Evolutionary conservation across 2,888 invertebrate species (phyloP).

Genomic region (Lasioglossum calceatum): DNA sequence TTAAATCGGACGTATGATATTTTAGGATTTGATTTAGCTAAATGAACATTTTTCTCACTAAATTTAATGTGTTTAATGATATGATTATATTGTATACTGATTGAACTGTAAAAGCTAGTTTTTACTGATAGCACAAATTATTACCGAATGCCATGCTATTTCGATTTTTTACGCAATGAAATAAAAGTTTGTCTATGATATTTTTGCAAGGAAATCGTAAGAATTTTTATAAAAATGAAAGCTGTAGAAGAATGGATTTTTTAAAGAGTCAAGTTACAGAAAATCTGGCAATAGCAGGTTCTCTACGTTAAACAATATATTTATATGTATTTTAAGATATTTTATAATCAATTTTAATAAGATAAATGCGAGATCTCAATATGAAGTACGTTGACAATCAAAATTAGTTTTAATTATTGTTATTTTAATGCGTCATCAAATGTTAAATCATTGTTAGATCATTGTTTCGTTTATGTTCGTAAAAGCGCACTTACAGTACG

Average conservation of each 20-base stretch:
- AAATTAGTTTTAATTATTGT: conserved; percentile 3
- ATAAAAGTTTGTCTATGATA: conserved; percentile 17
- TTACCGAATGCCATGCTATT: background rate
- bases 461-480: conserved; percentile 27
- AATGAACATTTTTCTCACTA: conserved; percentile 7
- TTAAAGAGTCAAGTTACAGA: conserved; percentile 5
- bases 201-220: conserved; percentile 10
- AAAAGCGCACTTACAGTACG: background rate
- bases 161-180: conserved; percentile 13
- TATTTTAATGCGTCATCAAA: background rate
- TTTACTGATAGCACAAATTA: conserved; percentile 2
- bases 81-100: background rate
- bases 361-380: conserved; percentile 1
- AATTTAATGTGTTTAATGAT: background rate
- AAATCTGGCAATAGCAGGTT: conserved; percentile 43
- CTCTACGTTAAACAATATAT: conserved; percentile 57
- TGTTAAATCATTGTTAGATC: background rate
- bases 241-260: background rate
- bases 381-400: conserved; percentile 8
- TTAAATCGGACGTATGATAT: conserved; percentile 16
- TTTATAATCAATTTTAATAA: conserved; percentile 27
- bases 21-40: background rate
- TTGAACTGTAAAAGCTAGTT: conserved; percentile 6
- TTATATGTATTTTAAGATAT: background rate
- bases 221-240: background rate